These are phyloP conservation scores for Dasypus novemcinctus DNA, from an alignment of 2,113 vertebrate species.

Conservation along the genomic window DNA sequence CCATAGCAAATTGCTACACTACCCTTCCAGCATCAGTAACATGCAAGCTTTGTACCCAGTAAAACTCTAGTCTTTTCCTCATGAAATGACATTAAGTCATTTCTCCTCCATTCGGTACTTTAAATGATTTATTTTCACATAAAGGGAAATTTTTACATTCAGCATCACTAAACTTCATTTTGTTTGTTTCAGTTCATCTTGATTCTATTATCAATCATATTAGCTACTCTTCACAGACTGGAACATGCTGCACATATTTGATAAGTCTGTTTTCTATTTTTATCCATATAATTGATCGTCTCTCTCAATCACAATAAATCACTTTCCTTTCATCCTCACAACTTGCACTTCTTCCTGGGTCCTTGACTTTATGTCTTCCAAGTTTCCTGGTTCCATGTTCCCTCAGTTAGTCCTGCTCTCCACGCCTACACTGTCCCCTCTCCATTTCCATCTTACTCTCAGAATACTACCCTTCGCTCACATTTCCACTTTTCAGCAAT, in stretches of 20 bases:
- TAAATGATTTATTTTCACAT: constrained; percentile 58
- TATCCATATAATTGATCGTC: constrained; percentile 49
- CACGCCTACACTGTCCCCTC: neutral
- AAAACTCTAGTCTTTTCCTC: constrained; percentile 41
- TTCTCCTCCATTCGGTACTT: constrained; percentile 31
- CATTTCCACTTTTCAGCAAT: neutral
- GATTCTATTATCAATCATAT: constrained; percentile 60
- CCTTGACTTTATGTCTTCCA: neutral
- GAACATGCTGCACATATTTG: neutral
- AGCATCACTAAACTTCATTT: constrained; percentile 58
- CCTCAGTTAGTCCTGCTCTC: neutral
- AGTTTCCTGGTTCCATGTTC: neutral
- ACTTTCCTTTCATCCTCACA: neutral
- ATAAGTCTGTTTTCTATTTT: constrained; percentile 53
- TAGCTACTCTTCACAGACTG: constrained; percentile 42
- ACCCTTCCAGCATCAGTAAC: neutral
- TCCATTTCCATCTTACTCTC: neutral
- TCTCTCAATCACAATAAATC: constrained; percentile 10
- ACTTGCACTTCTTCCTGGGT: neutral
- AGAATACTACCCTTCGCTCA: neutral
- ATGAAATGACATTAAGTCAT: neutral
- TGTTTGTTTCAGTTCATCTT: constrained; percentile 62
- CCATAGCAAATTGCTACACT: too few relatives aligned
- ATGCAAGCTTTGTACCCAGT: neutral
- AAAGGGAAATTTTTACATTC: constrained; percentile 47